Evolutionary conservation across 2,888 invertebrate genomes (phyloP), one percentile per base, ranked within the genome.

Genomic region (Hetaerina titia): DNA sequence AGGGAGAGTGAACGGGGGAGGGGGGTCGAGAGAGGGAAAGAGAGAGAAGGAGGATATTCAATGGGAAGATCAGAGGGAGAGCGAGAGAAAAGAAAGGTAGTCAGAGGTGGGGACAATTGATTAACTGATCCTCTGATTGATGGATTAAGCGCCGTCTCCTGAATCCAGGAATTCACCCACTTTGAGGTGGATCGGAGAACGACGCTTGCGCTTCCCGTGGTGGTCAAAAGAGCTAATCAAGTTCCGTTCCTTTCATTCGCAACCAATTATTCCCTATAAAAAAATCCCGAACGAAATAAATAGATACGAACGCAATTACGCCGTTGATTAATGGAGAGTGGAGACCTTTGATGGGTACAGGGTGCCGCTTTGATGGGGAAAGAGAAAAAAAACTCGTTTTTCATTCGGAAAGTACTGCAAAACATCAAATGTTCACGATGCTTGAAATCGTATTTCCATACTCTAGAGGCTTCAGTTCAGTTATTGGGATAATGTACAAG

Each of bases 241-340:
- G 81, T 81, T 81, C 81, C 81, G 81, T 13, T 81, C 6, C 81
- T 81, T 69, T 81, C 81, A 31, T 81, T 81, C 31, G 81, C 81
- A 31, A 13, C 25, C 13, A 15, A 22, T 69, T 69, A 45, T 45
- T 69, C 19, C n/a, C 19, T 69, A 1, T n/a, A 69, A n/a, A 81
- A 11, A 31, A 13, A 81, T 81, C 31, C 13, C 17, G 13, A 22
- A 31, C 31, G 31, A 81, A 81, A 81, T 81, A 13, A 31, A 81
- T 31, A 81, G 81, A 81, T 81, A 31, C 81, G 31, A 31, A 31
- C 25, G 81, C 31, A 81, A 81, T 81, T 81, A 81, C 81, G 11
- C 31, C 81, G 8, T 19, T 81, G 81, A 81, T 81, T 81, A 81
- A 81, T 81, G 31, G 31, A 31, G 25, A 31, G 8, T 31, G 31